Conservation (phyloP, 2,797 vertebrate species). For the Gila robusta region DNA sequence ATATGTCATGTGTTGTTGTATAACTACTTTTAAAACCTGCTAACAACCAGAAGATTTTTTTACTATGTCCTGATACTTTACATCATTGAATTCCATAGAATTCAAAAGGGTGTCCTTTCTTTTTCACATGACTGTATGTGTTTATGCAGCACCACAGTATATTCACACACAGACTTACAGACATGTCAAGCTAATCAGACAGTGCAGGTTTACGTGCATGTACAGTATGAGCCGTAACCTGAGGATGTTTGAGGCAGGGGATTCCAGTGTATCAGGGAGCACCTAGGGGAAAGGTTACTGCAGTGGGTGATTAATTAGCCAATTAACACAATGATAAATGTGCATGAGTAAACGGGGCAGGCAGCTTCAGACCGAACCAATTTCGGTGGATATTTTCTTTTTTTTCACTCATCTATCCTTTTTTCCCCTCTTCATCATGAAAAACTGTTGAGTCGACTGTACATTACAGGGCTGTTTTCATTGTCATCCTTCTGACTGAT, state of each 20-base stretch:
- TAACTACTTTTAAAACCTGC: no score
- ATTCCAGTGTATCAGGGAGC: constrained; percentile 48
- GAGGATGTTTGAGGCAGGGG: constrained; percentile 16
- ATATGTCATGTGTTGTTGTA: no score
- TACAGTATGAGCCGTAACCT: background rate
- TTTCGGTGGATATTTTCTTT: constrained; percentile 52
- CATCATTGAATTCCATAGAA: no score
- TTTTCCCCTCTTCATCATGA: constrained; percentile 40
- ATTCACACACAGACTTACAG: background rate
- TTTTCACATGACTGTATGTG: no score
- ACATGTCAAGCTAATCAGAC: background rate
- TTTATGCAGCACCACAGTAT: background rate
- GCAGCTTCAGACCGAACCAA: constrained; percentile 53
- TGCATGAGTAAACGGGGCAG: constrained; percentile 51
- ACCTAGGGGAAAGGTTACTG: constrained; percentile 53
- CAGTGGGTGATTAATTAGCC: constrained; percentile 67
- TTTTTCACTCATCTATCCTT: constrained; percentile 23
- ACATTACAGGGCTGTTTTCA: constrained; percentile 52
- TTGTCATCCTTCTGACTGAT: constrained; percentile 59
- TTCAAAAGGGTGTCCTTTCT: no score
- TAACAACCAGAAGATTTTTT: no score
- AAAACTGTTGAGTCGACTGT: constrained; percentile 59
- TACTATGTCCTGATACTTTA: no score
- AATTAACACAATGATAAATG: constrained; percentile 70
- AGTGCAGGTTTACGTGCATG: constrained; percentile 18